Evolutionary conservation across 92 coral and sea anemone genomes (phyloP), one percentile per base, ranked within the genome.

Genomic region (Palythoa grandiflora): DNA sequence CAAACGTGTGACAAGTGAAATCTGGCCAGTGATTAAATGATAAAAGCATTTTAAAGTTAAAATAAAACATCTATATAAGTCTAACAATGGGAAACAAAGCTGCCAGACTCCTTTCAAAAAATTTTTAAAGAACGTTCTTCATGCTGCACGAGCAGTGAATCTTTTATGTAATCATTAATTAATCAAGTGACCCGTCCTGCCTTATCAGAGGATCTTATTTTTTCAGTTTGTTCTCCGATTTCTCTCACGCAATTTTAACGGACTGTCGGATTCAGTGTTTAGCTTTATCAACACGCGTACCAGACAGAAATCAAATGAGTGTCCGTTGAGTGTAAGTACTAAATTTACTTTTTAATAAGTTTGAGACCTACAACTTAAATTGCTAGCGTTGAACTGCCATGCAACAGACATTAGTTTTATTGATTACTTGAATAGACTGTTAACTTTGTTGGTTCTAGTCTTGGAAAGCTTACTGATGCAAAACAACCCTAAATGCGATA

Each of bases 241-340:
- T 2, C 35, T 11, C 71, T 57, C 84, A 78, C 84, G 71, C 84
- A 60, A 78, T 59, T 63, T 63, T n/a, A 63, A 63, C 35, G 70
- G 70, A 59, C 65, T 63, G 6, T 17, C 20, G 28, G 6, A 19
- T 21, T 28, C 28, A 28, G 28, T 63, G 19, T 21, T 63, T 21
- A 6, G 70, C 10, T 63, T 63, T 55, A 35, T 63, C 70, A 8
- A 3, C 20, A 63, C 70, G 20, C 17, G 5, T 2, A 59, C n/a
- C 21, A n/a, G 6, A 3, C 50, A 17, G 10, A 63, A 19, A 14
- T 60, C 20, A 60, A 60, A 61, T 3, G 1, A 63, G 2, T 63
- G 10, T 63, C 20, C 35, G 3, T 2, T n/a, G 20, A 63, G 28
- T 44, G 36, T 63, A 63, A 17, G 70, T 17, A 5, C n/a, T n/a